phyloP scores from a whole-genome alignment of 1,140 invertebrate genomes.

The Zaprionus ghesquierei region DNA sequence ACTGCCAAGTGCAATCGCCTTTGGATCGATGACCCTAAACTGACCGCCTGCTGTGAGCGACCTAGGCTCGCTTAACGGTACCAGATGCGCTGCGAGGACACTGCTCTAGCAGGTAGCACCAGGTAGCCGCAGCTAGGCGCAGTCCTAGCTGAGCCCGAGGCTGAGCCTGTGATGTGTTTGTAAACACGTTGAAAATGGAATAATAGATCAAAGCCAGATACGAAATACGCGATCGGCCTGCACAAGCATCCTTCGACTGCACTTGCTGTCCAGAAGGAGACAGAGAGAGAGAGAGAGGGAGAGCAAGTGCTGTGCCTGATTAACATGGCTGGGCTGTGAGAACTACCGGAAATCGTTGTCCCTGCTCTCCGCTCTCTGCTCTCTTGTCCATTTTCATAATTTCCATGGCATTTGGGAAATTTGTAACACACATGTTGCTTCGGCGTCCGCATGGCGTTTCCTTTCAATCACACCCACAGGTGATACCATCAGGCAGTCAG shows the following conservation, averaged over 20 bases:
- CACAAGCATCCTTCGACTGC: slow-evolving; percentile 3
- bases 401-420: slow-evolving; percentile 53
- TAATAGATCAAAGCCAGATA: slow-evolving; percentile 75
- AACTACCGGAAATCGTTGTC: slow-evolving; percentile 45
- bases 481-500: no score
- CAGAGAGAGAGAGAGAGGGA: neutral
- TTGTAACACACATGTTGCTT: slow-evolving; percentile 73
- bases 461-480: no score
- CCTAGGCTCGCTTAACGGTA: slow-evolving; percentile 58
- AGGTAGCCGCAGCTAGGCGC: slow-evolving; percentile 5
- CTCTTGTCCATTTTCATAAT: slow-evolving; percentile 41
- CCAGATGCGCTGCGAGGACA: slow-evolving; percentile 46
- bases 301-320: neutral
- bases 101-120: slow-evolving; percentile 19
- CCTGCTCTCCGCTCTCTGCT: slow-evolving; percentile 3
- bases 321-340: slow-evolving; percentile 30
- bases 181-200: slow-evolving; percentile 74
- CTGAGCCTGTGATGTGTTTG: slow-evolving; percentile 69
- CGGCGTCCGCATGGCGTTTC: slow-evolving; percentile 39
- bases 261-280: neutral
- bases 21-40: slow-evolving; percentile 35
- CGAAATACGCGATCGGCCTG: slow-evolving; percentile 39
- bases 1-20: slow-evolving; percentile 60
- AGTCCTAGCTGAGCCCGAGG: slow-evolving; percentile 15
- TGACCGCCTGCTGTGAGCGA: slow-evolving; percentile 14